Conservation (phyloP, 2,797 vertebrate genomes). For the Amazona ochrocephala region DNA sequence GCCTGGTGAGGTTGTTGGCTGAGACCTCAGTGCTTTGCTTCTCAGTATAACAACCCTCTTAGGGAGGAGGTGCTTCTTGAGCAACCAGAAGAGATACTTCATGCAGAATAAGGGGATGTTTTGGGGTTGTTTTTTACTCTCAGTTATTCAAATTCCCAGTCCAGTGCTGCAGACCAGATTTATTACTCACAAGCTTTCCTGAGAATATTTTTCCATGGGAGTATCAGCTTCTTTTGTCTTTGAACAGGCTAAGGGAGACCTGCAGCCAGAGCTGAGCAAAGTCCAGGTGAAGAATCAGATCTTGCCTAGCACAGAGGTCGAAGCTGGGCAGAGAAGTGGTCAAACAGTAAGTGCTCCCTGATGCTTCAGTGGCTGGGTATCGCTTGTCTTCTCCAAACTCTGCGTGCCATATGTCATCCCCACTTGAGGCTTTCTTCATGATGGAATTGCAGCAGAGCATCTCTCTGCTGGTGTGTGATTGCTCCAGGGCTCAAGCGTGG, state of each 20-base stretch:
- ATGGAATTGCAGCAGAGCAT: not conserved
- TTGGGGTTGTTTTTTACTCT: not conserved
- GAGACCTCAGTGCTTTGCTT: not conserved
- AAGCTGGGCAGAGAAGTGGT: not conserved
- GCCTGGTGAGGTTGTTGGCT: not conserved
- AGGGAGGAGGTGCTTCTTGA: not conserved
- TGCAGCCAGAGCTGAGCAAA: not conserved
- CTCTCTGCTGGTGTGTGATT: not conserved
- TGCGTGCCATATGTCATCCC: not conserved
- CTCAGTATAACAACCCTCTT: rapidly evolving
- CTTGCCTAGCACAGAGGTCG: not conserved
- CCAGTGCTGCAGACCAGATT: not conserved
- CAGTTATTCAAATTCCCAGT: not conserved
- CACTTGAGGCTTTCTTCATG: not conserved
- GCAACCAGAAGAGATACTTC: not conserved
- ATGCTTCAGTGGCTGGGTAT: not conserved
- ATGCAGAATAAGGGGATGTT: not conserved
- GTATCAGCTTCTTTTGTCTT: not conserved
- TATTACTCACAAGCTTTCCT: not conserved
- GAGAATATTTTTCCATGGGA: not conserved
- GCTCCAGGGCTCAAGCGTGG: rapidly evolving
- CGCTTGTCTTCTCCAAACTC: not conserved
- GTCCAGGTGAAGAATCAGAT: rapidly evolving
- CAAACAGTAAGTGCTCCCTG: not conserved
- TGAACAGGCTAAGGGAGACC: not conserved